Evolutionary conservation across 1,140 invertebrate genomes (phyloP).

Genomic region (Tetraneura akinire): DNA sequence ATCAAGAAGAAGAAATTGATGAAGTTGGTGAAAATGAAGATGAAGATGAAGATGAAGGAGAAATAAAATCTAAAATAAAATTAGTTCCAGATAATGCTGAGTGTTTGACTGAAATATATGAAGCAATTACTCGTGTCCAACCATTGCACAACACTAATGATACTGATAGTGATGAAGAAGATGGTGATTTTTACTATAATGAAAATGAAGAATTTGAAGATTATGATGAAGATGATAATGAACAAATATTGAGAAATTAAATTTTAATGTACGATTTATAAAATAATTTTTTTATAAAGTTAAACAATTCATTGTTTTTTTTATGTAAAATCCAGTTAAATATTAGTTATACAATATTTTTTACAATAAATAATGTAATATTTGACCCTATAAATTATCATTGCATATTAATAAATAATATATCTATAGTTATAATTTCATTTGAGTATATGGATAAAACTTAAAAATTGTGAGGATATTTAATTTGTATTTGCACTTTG

Average conservation of each 20-base stretch:
- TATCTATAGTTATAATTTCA: no score
- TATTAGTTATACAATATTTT: no score
- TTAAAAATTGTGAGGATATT: no score
- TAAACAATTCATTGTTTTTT: no score
- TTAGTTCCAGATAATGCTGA: slow-evolving; percentile 30
- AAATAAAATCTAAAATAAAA: slow-evolving; percentile 49
- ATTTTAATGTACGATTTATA: no score
- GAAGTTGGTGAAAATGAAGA: slow-evolving; percentile 3
- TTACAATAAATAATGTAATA: no score
- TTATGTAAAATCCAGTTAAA: no score
- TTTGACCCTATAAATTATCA: no score
- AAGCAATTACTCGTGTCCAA: slow-evolving; percentile 38
- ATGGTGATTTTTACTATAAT: slow-evolving; percentile 14
- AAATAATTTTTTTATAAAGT: no score
- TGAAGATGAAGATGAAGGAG: slow-evolving; percentile 17
- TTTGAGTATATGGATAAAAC: no score
- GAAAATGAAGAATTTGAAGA: slow-evolving; percentile 47
- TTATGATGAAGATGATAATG: slow-evolving; percentile 27
- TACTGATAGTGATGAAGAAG: slow-evolving; percentile 28
- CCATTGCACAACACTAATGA: slow-evolving; percentile 43
- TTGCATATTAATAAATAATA: no score
- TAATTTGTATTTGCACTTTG: no score
- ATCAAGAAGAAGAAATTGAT: not conserved
- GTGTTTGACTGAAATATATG: slow-evolving; percentile 25
- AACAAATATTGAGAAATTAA: slow-evolving; percentile 23